Evolutionary conservation across 2,888 invertebrate species (phyloP), one percentile per base, ranked within the genome.

Genomic region (Molorchus minor): DNA sequence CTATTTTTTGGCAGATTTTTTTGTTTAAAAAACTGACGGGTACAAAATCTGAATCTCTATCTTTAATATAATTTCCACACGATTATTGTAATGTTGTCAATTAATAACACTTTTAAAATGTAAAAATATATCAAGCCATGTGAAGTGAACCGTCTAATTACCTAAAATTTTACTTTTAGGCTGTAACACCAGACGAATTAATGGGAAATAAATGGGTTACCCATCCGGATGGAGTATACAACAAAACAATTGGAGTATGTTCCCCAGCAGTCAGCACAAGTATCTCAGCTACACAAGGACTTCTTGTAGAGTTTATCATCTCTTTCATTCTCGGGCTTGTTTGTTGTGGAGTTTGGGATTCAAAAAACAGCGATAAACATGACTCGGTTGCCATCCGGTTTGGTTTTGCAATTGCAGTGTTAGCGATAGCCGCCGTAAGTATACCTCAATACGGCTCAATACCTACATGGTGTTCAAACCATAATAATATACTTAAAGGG

Each of bases 291-390:
- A 16, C 80, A 7, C 87, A 89, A 76, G 87, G 85, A 3, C 73
- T 89, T n/a, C 79, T 83, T 10, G 82, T 88, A 51, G 92, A 93
- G 77, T 83, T 87, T 41, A 71, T 88, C 0, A 81, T 88, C n/a
- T 88, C 92, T 0, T 81, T 84, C 2, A 83, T 88, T 0, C 79
- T 93, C 21, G 83, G 86, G 17, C 81, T 91, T 45, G 82, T 91
- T 19, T 86, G 86, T 61, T 91, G 90, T 73, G 87, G 87, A 0
- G 82, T 89, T 3, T 91, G 90, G 89, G 92, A 93, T 77, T 85
- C 87, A 4, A 82, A 88, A 58, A 89, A 91, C 73, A 76, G 81
- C 16, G 82, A 83, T 41, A 87, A 87, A 71, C 84, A 85, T 45
- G 91, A 91, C 64, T 88, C 89, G 0, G 80, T 83, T 1, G 76